Conservation (phyloP, 2,888 invertebrate genomes). For the Troides helena region DNA sequence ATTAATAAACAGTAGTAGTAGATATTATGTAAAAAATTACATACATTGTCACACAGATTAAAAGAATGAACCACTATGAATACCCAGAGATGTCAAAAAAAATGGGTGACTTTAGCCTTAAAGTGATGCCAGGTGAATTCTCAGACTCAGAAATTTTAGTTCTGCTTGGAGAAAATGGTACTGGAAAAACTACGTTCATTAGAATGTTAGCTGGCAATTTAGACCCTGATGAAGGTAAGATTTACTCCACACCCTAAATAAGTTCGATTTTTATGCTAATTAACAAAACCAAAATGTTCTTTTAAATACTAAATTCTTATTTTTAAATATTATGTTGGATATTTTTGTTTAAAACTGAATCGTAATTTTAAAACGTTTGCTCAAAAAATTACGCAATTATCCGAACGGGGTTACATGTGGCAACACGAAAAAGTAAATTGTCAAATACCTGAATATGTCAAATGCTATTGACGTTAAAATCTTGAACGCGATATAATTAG, state of each 20-base stretch:
- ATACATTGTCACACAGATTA: conserved; percentile 75
- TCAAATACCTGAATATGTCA: conserved; percentile 21
- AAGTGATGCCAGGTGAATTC: conserved; percentile 94
- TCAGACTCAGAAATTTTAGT: conserved; percentile 99
- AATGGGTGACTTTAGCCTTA: conserved; percentile 88
- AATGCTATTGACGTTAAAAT: conserved; percentile 21
- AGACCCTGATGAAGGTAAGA: conserved; percentile 88
- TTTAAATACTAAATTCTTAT: too few species aligned
- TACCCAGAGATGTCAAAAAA: conserved; percentile 96
- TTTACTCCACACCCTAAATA: background rate
- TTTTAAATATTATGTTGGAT: too few species aligned
- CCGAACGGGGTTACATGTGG: conserved; percentile 24
- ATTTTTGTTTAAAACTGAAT: too few species aligned
- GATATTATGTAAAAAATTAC: background rate
- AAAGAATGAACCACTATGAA: conserved; percentile 97
- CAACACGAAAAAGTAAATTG: conserved; percentile 19
- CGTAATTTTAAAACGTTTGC: too few species aligned
- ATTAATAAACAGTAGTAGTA: background rate
- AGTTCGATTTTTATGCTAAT: too few species aligned
- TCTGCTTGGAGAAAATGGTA: conserved; percentile 97
- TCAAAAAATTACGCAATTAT: background rate
- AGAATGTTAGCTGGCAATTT: conserved; percentile 98
- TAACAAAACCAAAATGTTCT: too few species aligned
- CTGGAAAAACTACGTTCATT: conserved; percentile 99
- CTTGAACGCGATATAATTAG: conserved; percentile 19